phyloP scores from a whole-genome alignment of 2,113 vertebrate species.

The Chloroceryle aenea region DNA sequence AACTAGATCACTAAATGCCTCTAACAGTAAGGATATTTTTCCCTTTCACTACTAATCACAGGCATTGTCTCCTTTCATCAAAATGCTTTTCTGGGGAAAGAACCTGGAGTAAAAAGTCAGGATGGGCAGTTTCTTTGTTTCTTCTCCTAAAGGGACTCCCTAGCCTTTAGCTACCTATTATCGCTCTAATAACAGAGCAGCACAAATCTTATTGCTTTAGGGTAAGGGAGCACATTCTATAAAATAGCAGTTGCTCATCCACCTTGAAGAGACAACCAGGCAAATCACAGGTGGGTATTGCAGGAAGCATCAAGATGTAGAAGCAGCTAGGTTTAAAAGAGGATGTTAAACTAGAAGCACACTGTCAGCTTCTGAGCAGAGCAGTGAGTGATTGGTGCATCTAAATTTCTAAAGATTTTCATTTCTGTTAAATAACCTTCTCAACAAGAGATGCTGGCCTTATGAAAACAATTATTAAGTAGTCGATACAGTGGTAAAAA shows the following conservation, averaged over 20 bases:
- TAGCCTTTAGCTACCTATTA: not conserved
- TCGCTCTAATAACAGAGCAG: not conserved
- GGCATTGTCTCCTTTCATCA: not conserved
- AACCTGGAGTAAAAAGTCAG: not conserved
- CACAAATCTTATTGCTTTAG: not conserved
- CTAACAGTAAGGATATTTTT: not conserved
- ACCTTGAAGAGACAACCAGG: not conserved
- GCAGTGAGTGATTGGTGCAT: not conserved
- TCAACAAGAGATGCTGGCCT: not conserved
- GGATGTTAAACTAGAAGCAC: not conserved
- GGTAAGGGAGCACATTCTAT: not conserved
- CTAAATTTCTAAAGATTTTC: constrained; percentile 49
- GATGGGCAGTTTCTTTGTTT: not conserved
- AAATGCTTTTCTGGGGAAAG: not conserved
- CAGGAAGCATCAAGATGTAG: not conserved
- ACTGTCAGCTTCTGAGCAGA: not conserved
- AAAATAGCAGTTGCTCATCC: not conserved
- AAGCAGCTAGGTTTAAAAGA: not conserved
- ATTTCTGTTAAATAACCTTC: constrained; percentile 29
- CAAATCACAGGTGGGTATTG: not conserved
- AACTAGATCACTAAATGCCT: not conserved
- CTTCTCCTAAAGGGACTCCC: not conserved
- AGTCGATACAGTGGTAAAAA: not conserved
- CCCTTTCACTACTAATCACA: not conserved
- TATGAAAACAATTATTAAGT: constrained; percentile 36